Base-by-base conservation (phyloP, 2,888 invertebrate species). In the Nemurella pictetii region DNA sequence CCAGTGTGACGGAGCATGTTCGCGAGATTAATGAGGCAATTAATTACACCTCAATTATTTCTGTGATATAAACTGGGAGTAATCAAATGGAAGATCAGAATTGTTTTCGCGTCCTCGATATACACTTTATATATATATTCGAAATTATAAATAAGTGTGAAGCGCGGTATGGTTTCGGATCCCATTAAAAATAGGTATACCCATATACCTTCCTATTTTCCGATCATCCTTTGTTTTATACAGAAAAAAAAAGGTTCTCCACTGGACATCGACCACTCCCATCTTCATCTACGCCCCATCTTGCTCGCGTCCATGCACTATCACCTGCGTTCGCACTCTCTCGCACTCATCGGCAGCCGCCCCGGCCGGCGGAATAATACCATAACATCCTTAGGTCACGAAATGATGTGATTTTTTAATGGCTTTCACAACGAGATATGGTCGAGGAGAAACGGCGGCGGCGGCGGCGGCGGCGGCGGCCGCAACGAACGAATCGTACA, bases 311-410 rank as follows among this genome's bases (percentile, higher is more conserved):
- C 25, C 82, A 82, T 30, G 27, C 73, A 73, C 77, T 77, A 77
- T 83, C 78, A 25, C 29, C 26, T 74, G 55, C 55, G n/a, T n/a
- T n/a, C 72, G 82, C 83, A 27, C 80, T 83, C 85, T n/a, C 28
- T 80, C 26, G 36, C 80, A 36, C 80, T 35, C 32, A 35, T 35
- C 25, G 27, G 27, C 26, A 4, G 26, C 20, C 20, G 32, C 12
- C 35, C 36, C 12, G 74, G 27, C n/a, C 32, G 80, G 73, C n/a
- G n/a, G 55, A 73, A 80, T n/a, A 77, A 77, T 77, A 85, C 35
- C 85, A 83, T 85, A 85, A 85, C 85, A 85, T 83, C 85, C 85
- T 83, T 26, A 35, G 80, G 85, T 85, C 85, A 85, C 85, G 85
- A 82, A 85, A 85, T 36, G 3, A 80, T 80, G 80, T 80, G 80